Evolutionary conservation across 2,113 vertebrate genomes (phyloP).

Genomic region (Oncorhynchus keta): DNA sequence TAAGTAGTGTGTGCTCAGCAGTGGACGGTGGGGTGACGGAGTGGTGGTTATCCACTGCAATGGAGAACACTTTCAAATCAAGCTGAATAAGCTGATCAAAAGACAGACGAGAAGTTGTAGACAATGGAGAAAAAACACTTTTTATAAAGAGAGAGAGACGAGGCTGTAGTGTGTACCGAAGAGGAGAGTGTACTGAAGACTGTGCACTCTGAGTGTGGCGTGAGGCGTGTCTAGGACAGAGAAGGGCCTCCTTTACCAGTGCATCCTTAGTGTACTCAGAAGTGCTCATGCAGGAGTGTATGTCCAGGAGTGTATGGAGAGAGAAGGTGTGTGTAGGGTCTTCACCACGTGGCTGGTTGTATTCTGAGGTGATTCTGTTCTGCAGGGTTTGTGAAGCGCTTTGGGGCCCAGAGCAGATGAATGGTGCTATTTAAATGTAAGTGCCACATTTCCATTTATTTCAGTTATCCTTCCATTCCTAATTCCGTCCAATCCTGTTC

Average conservation of each 20-base stretch:
- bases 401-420: conserved; percentile 85
- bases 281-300: too few relatives aligned
- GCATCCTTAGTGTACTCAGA: too few relatives aligned
- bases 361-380: conserved; percentile 85
- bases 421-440: conserved; percentile 88
- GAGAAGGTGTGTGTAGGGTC: conserved; percentile 28
- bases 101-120: conserved; percentile 57
- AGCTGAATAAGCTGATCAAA: conserved; percentile 70
- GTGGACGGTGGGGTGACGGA: conserved; percentile 45
- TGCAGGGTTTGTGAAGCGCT: conserved; percentile 86
- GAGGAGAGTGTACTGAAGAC: background rate
- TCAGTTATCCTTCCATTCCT: conserved; percentile 71
- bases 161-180: conserved; percentile 72
- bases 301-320: conserved; percentile 37
- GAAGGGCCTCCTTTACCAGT: background rate
- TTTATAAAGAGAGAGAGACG: conserved; percentile 15
- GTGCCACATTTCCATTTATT: conserved; percentile 79
- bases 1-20: conserved; percentile 11
- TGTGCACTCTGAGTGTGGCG: background rate
- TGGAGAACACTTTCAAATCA: conserved; percentile 68
- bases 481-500: conserved; percentile 54
- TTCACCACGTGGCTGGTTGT: conserved; percentile 70
- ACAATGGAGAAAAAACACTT: background rate
- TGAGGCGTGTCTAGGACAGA: background rate
- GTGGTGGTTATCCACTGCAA: conserved; percentile 71